Percentiles rank a stretch among this genome's conserved stretches.
These are phyloP conservation scores for Gambusia yucatana DNA, from an alignment of 2,797 vertebrate genomes.

Conservation along the genomic window DNA sequence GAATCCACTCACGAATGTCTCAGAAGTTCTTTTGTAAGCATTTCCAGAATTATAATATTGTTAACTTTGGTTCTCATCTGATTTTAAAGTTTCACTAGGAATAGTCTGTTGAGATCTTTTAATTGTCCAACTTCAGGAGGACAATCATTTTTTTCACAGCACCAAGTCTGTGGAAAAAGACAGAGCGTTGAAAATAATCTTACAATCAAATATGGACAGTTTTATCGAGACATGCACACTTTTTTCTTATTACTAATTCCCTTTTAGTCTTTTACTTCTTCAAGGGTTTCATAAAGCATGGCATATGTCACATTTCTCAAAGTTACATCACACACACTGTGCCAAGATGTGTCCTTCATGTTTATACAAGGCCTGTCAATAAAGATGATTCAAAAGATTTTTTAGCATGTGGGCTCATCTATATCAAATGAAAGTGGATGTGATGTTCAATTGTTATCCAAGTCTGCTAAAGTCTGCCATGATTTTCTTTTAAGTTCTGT, in stretches of 20 bases:
- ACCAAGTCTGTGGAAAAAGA: slow-evolving; percentile 42
- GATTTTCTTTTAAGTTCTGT: neutral
- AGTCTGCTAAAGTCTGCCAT: neutral
- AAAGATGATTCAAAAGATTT: slow-evolving; percentile 12
- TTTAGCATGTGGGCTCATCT: slow-evolving; percentile 3
- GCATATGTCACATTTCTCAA: slow-evolving; percentile 46
- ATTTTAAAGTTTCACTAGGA: neutral
- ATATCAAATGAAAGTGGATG: slow-evolving; percentile 7
- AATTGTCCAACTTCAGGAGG: neutral
- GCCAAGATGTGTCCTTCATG: slow-evolving; percentile 14
- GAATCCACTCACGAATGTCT: neutral
- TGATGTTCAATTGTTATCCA: neutral
- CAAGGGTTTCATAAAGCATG: slow-evolving; percentile 5
- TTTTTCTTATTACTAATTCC: slow-evolving; percentile 22
- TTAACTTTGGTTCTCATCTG: neutral
- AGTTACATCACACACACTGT: slow-evolving; percentile 35
- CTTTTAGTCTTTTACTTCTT: slow-evolving; percentile 16
- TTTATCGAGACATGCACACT: slow-evolving; percentile 8
- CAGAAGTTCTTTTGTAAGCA: neutral
- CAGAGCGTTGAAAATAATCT: slow-evolving; percentile 16
- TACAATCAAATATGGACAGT: slow-evolving; percentile 30
- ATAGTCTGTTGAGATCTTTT: neutral
- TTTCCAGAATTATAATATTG: neutral
- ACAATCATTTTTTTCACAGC: neutral
- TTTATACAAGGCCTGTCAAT: slow-evolving; percentile 8